Percentiles rank a stretch among this genome's conserved stretches.
Conservation (phyloP, 2,797 vertebrate species). For the Rhynchonycteris naso region DNA sequence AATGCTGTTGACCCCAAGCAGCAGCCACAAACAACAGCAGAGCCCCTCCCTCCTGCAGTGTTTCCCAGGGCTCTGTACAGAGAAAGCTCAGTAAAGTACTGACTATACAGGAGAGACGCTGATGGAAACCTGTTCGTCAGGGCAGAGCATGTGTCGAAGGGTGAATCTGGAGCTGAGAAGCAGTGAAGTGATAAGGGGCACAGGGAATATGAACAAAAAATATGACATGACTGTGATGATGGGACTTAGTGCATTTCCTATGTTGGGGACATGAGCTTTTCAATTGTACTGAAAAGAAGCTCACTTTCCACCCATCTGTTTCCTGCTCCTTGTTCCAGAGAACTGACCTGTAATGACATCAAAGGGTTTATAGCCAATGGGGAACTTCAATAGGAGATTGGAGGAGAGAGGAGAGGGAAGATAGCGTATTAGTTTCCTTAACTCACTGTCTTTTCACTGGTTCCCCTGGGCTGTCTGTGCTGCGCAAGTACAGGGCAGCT, state of each 20-base stretch:
- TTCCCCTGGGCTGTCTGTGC: too few relatives aligned
- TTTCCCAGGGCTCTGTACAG: too few relatives aligned
- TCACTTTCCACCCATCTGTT: neutral
- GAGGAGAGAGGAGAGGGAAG: neutral
- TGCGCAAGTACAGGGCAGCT: neutral
- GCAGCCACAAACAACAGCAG: neutral
- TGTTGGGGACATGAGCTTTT: neutral
- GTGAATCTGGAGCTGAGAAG: neutral
- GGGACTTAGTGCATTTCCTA: neutral
- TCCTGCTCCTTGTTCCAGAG: neutral
- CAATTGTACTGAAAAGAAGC: neutral
- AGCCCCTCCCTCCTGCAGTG: neutral
- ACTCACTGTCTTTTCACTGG: neutral
- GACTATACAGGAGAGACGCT: neutral
- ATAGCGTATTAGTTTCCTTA: rapidly evolving
- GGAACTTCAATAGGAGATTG: neutral
- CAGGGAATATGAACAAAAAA: neutral
- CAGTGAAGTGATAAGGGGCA: neutral
- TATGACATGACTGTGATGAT: neutral
- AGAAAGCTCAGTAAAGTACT: neutral
- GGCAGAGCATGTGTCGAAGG: neutral
- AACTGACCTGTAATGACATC: neutral
- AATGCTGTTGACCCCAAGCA: neutral
- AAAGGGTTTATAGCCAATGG: neutral
- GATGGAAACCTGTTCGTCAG: neutral